Percentiles rank a stretch among this genome's conserved stretches.
Evolutionary conservation across 35 echinoderm and acorn worm species (phyloP).

Genomic region (Diadema setosum): DNA sequence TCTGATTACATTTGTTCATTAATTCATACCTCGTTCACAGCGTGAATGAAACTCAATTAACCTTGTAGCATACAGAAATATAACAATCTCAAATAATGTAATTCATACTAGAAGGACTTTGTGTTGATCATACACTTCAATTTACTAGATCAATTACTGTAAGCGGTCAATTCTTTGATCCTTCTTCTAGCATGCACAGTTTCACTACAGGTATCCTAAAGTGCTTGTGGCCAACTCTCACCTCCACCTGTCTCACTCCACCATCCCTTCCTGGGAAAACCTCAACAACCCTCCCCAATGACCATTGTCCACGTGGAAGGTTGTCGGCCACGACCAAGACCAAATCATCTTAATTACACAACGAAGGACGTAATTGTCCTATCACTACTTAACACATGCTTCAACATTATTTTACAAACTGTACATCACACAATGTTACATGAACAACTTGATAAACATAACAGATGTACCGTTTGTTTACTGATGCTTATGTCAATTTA

Average conservation of each 20-base stretch:
- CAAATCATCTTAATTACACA: no score
- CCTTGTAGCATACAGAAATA: neutral
- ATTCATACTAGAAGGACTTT: neutral
- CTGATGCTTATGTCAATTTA: neutral
- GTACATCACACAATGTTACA: neutral
- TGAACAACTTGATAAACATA: neutral
- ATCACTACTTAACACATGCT: no score
- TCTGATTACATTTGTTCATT: neutral
- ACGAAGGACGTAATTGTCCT: no score
- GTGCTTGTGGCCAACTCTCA: conserved; percentile 33
- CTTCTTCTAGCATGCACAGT: conserved; percentile 37
- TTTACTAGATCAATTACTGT: neutral
- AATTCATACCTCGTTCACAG: neutral
- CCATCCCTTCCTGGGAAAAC: conserved; percentile 44
- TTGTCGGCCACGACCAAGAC: no score
- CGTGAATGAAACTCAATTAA: neutral
- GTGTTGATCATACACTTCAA: neutral
- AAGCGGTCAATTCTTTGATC: neutral
- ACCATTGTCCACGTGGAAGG: conserved; percentile 1
- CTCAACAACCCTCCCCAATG: conserved; percentile 12
- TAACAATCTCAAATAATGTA: neutral
- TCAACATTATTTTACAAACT: neutral
- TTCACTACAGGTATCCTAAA: conserved; percentile 21
- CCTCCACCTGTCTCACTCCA: conserved; percentile 50
- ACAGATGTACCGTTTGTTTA: neutral